Conservation (phyloP, 2,113 vertebrate genomes). For the Muntiacus reevesi region DNA sequence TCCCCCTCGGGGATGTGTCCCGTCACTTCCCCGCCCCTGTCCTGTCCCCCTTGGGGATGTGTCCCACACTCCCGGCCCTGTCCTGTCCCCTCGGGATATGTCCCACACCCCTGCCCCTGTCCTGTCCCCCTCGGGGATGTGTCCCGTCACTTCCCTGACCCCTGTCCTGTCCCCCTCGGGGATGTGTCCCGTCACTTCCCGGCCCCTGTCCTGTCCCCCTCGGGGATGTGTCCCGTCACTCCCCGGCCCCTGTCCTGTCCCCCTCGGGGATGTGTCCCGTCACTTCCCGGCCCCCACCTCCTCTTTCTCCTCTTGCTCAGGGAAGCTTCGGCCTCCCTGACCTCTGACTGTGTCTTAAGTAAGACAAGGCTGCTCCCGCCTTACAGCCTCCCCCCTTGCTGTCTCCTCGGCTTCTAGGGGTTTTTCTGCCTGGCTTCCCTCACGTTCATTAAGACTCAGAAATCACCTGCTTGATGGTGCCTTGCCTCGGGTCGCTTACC, state of each 20-base stretch:
- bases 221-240: too few relatives aligned
- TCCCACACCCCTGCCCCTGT: too few relatives aligned
- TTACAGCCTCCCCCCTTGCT: not conserved
- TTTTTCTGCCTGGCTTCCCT: not conserved
- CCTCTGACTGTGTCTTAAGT: not conserved
- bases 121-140: too few relatives aligned
- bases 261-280: not conserved
- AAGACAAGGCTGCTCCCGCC: not conserved
- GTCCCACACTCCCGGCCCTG: accelerated
- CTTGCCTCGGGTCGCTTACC: not conserved
- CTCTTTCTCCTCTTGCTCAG: not conserved
- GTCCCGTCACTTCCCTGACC: accelerated
- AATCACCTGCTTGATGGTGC: not conserved
- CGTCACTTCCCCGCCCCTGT: too few relatives aligned
- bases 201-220: too few relatives aligned
- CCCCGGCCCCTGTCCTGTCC: too few relatives aligned
- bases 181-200: too few relatives aligned
- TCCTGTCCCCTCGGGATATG: accelerated
- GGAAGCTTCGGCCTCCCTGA: not conserved
- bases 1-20: too few relatives aligned
- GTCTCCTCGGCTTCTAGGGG: not conserved
- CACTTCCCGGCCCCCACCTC: not conserved
- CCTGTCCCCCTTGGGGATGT: accelerated
- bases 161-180: too few relatives aligned
- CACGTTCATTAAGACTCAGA: not conserved